Evolutionary conservation across 2,113 vertebrate species (phyloP).

Genomic region (Sylvia atricapilla): DNA sequence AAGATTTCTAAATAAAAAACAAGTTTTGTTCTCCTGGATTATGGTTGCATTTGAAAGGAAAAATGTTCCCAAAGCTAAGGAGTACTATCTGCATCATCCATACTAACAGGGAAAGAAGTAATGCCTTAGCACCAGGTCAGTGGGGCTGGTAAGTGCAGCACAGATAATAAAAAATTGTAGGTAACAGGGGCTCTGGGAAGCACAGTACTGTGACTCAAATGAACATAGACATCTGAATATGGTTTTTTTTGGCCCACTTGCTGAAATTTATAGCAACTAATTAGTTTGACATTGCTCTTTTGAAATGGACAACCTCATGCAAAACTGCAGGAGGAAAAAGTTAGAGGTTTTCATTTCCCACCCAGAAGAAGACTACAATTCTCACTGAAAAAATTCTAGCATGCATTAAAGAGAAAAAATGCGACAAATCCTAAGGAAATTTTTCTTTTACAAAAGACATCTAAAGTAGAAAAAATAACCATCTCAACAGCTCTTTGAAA

Average conservation of each 20-base stretch:
- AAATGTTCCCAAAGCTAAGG: not conserved
- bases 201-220: not conserved
- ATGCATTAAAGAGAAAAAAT: not conserved
- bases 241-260: not conserved
- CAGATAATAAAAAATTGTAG: not conserved
- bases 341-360: not conserved
- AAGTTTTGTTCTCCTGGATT: not conserved
- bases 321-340: not conserved
- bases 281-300: not conserved
- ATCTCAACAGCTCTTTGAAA: not conserved
- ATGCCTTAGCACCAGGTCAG: not conserved
- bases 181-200: not conserved
- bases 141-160: not conserved
- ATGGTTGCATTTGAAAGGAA: not conserved
- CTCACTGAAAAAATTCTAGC: not conserved
- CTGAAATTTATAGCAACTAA: not conserved
- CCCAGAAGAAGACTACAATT: not conserved
- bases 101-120: not conserved
- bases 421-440: not conserved
- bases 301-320: not conserved
- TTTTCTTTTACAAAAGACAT: not conserved
- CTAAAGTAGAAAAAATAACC: not conserved
- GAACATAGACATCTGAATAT: not conserved
- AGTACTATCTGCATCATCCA: not conserved
- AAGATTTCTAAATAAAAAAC: not conserved